Evolutionary conservation across 1,140 invertebrate species (phyloP).

Genomic region (Lysiphlebus fabarum): DNA sequence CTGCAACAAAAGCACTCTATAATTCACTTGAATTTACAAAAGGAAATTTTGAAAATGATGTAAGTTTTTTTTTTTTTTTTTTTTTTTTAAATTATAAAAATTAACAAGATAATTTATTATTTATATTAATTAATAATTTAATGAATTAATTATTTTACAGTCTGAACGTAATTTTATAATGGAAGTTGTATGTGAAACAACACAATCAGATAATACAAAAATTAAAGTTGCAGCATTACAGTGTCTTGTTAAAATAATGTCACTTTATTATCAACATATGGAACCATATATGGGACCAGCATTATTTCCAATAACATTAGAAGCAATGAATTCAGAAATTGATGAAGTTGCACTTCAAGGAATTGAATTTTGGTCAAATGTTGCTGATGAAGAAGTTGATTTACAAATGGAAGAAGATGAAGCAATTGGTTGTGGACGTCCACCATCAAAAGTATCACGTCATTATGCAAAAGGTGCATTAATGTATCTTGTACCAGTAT

Average conservation of each 20-base stretch:
- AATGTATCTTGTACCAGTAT: constrained; percentile 90
- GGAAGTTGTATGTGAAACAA: constrained; percentile 96
- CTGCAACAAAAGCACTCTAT: constrained; percentile 94
- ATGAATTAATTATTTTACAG: constrained; percentile 46
- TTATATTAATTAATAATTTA: constrained; percentile 18
- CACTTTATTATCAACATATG: constrained; percentile 98
- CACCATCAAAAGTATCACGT: constrained; percentile 84
- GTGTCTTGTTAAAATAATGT: constrained; percentile 98
- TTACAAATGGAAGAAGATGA: constrained; percentile 92
- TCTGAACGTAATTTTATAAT: constrained; percentile 98
- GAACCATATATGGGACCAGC: constrained; percentile 98
- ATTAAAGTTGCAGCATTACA: constrained; percentile 94
- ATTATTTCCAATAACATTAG: constrained; percentile 90
- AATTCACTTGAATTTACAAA: constrained; percentile 99
- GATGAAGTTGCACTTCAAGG: constrained; percentile 97
- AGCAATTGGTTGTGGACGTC: constrained; percentile 84
- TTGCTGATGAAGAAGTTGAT: constrained; percentile 99
- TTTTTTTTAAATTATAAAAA: constrained; percentile 12
- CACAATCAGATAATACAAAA: constrained; percentile 79
- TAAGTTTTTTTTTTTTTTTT: constrained; percentile 38
- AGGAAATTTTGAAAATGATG: constrained; percentile 96
- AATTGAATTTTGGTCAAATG: constrained; percentile 99
- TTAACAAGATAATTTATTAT: constrained; percentile 4
- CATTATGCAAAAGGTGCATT: constrained; percentile 96
- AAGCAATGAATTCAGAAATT: constrained; percentile 96